Base-by-base conservation (phyloP, 1,140 invertebrate genomes). In the Diprion similis region DNA sequence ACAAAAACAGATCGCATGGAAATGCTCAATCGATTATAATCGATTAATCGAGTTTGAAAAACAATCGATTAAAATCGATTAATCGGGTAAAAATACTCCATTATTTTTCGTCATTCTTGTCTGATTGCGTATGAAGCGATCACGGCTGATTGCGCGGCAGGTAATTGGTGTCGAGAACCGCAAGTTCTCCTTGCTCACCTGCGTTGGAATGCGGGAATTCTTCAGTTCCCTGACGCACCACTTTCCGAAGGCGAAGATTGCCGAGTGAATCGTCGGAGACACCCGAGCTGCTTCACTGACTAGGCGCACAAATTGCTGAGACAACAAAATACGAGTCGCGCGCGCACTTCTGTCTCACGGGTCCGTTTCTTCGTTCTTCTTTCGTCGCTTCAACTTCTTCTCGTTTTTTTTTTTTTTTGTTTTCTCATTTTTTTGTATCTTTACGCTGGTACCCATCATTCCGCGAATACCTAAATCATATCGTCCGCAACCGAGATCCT, bases 121-220 rank as follows among this genome's bases (percentile, higher is more conserved):
- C 24, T n/a, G n/a, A n/a, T n/a, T n/a, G 6, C 24, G 24, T 37
- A 37, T 37, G 24, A 37, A 37, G 24, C 24, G 24, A 37, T 37
- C 24, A 37, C 24, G 24, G 1, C 24, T 37, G 24, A 37, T 37
- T 59, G 51, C 9, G 11, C 6, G 51, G 51, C 51, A 59, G 51
- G 51, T 59, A 59, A 59, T 59, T 17, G n/a, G 11, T 17, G 51
- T 59, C 51, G n/a, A 59, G 51, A 17, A 15, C 7, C 51, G 51
- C 11, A 59, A 59, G 24, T 37, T 37, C 6, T 59, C 51, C 51
- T 59, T 59, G 77, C 75, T 84, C 82, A 84, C 82, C 82, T 82
- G 81, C 69, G 51, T 75, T 80, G 76, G 79, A 83, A 84, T 83
- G 81, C 78, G 73, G 78, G 78, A 78, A 83, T 83, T 84, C 79